A percentile compares a stretch with the other conserved stretches of the same genome.
Evolutionary conservation across 2,888 invertebrate genomes (phyloP).

Genomic region (Apotomis capreana): DNA sequence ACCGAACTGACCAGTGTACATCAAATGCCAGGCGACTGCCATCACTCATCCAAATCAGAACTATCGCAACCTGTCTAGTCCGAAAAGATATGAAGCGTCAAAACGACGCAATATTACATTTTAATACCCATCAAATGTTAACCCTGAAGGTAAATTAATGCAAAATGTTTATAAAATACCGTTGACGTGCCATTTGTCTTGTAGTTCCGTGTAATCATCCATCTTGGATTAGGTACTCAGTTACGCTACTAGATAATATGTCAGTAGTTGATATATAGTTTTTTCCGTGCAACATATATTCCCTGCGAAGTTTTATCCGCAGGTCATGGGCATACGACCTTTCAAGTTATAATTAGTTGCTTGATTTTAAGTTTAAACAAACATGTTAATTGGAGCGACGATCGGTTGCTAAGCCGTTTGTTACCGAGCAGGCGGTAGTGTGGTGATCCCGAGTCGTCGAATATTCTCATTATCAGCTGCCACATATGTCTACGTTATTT

Average conservation of each 20-base stretch:
- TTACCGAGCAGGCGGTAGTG: slow-evolving; percentile 4
- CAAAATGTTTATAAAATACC: slow-evolving; percentile 18
- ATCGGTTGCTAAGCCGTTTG: slow-evolving; percentile 20
- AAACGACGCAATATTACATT: slow-evolving; percentile 5
- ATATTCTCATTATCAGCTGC: not conserved
- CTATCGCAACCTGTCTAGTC: slow-evolving; percentile 16
- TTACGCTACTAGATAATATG: not conserved
- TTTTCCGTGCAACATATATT: slow-evolving; percentile 5
- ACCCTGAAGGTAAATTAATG: slow-evolving; percentile 2
- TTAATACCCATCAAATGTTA: not conserved
- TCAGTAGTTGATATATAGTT: not conserved
- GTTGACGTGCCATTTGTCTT: slow-evolving; percentile 11
- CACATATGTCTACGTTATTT: not conserved
- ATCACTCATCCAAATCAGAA: slow-evolving; percentile 35
- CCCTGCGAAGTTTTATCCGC: slow-evolving; percentile 20
- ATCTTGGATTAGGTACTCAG: slow-evolving; percentile 7
- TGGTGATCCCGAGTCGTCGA: slow-evolving; percentile 14
- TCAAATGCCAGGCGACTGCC: slow-evolving; percentile 38
- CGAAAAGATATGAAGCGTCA: slow-evolving; percentile 19
- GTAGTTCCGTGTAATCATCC: not conserved
- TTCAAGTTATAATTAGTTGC: not conserved
- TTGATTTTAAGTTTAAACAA: not conserved
- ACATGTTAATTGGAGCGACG: slow-evolving; percentile 22
- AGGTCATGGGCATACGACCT: slow-evolving; percentile 23
- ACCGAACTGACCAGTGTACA: slow-evolving; percentile 30